Base-by-base conservation (phyloP, 2,888 invertebrate genomes). In the Eristalis pertinax region DNA sequence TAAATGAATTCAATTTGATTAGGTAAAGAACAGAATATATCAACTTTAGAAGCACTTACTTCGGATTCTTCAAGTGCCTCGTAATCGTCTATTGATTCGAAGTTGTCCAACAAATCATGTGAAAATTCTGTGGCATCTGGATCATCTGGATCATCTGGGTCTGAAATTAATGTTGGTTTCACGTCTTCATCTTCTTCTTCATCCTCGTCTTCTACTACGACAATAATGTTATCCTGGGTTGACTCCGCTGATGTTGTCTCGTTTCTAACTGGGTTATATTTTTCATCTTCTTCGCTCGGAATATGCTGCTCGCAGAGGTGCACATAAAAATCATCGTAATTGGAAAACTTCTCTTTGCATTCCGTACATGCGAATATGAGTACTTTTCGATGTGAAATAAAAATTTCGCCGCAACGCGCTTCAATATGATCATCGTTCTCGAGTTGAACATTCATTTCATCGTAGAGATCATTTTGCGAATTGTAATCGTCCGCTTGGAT, bases 331-430 rank as follows among this genome's bases (percentile, higher is more conserved):
- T 82, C 70, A 11, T 68, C 64, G 26, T 84, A 87, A 41, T 41
- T 41, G 11, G 29, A 64, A 50, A 88, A 87, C 26, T 72, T 88
- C 1, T 76, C 74, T 4, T 83, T 82, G 67, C 89, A 89, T 62
- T 88, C 67, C 19, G 76, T 82, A 62, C 89, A 89, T 24, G 78
- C 64, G 38, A 89, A 85, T 1, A 87, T 62, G 8, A 89, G 72
- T 5, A 79, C 22, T 22, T 83, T 75, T 8, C 62, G 72, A n/a
- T 29, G 79, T 4, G 89, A 89, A 56, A 89, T 72, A 26, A 81
- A 89, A 60, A 89, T 84, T 81, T 89, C 89, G 8, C 89, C 89
- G 41, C 89, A 89, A 15, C 85, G 89, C 32, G 41, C 63, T 15
- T 89, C 81, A 22, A 86, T 84, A 19, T 29, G 60, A 29, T 88